A percentile compares a stretch with the other conserved stretches of the same genome.
These are phyloP conservation scores for Barnardius zonarius DNA, from an alignment of 2,113 vertebrate species.

Conservation along the genomic window DNA sequence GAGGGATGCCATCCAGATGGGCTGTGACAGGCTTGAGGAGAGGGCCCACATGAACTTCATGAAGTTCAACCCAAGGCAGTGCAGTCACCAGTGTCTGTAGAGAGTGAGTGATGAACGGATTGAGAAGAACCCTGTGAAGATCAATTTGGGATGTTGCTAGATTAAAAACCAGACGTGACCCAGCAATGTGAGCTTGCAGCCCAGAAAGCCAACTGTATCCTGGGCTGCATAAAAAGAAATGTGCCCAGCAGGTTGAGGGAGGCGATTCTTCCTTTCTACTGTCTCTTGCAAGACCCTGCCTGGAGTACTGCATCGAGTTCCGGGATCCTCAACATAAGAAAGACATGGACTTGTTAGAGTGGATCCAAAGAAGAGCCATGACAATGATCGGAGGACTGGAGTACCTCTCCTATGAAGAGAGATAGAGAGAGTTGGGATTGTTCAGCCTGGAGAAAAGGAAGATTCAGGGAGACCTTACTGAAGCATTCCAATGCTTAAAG, in stretches of 20 bases:
- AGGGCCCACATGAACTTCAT: fast-evolving
- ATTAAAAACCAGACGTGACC: neutral
- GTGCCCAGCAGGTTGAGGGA: neutral
- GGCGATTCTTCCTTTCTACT: neutral
- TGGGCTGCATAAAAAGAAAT: neutral
- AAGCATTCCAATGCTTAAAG: neutral
- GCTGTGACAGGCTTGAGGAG: neutral
- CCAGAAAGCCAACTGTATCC: neutral
- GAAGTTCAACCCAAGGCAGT: neutral
- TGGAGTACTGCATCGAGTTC: neutral
- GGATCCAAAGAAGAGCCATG: neutral
- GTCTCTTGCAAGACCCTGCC: neutral
- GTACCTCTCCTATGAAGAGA: neutral
- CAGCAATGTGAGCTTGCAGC: neutral
- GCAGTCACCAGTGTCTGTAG: neutral
- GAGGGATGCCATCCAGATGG: neutral
- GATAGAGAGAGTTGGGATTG: neutral
- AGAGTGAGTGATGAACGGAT: neutral
- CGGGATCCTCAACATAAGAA: neutral
- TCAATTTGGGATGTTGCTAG: neutral
- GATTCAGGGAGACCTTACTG: neutral
- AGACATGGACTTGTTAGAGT: neutral
- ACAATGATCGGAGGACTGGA: neutral
- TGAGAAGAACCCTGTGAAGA: neutral
- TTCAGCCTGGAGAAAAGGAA: neutral